Evolutionary conservation across 2,888 invertebrate genomes (phyloP).

Genomic region (Cabera pusaria): DNA sequence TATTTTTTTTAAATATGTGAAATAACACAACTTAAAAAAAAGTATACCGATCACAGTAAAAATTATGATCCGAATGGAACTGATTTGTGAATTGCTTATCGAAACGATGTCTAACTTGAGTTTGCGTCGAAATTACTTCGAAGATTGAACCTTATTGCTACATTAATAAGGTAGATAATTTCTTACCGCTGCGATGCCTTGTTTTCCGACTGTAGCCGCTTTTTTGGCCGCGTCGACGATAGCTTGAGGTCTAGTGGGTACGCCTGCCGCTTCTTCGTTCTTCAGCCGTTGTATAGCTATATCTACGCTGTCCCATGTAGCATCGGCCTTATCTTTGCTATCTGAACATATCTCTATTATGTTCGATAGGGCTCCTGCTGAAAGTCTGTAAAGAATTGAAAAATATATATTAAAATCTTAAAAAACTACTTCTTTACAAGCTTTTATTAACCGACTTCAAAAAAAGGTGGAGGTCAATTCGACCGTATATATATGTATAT

Average conservation of each 20-base stretch:
- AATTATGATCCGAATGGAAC: no score
- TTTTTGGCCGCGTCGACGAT: conserved; percentile 48
- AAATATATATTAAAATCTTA: no score
- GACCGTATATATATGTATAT: no score
- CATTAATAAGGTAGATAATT: not conserved
- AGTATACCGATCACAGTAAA: no score
- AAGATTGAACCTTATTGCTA: not conserved
- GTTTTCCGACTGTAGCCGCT: conserved; percentile 54
- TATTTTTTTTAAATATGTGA: no score
- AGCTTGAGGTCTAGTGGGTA: conserved; percentile 48
- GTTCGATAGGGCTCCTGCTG: conserved; percentile 61
- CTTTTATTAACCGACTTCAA: no score
- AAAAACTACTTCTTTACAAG: no score
- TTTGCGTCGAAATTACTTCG: no score
- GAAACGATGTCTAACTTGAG: no score
- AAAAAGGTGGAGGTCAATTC: no score
- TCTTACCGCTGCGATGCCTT: conserved; percentile 65
- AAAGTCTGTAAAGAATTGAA: conserved; percentile 45
- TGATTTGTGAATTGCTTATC: no score
- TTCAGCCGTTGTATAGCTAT: conserved; percentile 50
- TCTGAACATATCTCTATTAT: conserved; percentile 64
- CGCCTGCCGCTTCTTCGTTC: conserved; percentile 52
- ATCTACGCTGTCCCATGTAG: conserved; percentile 52
- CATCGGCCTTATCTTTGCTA: conserved; percentile 43
- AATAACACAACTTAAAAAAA: no score